A percentile compares a stretch with the other conserved stretches of the same genome.
Evolutionary conservation across 1,140 invertebrate species (phyloP).

Genomic region (Panonychus citri): DNA sequence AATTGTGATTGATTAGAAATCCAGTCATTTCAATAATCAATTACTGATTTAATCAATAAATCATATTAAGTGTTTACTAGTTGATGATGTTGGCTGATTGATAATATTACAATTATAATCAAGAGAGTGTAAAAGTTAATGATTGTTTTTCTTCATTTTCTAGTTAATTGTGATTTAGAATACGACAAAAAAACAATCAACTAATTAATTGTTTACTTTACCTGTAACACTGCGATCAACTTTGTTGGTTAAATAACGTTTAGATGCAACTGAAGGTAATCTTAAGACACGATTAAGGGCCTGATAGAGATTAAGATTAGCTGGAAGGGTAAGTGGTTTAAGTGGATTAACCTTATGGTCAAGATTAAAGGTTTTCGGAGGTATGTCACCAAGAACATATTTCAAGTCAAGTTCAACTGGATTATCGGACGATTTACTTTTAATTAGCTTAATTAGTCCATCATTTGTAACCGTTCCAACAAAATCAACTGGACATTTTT

Average conservation of each 20-base stretch:
- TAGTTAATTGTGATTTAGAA: no score
- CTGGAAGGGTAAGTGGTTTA: slow-evolving; percentile 2
- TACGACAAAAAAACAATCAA: no score
- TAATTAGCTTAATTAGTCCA: slow-evolving; percentile 36
- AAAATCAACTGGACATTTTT: slow-evolving; percentile 75
- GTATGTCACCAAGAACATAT: slow-evolving; percentile 67
- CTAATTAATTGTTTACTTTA: no score
- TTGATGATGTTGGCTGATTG: no score
- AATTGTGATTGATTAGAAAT: no score
- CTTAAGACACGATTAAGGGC: slow-evolving; percentile 50
- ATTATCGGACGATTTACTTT: slow-evolving; percentile 20
- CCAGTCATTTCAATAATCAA: no score
- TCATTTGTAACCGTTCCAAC: slow-evolving; percentile 74
- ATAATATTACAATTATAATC: no score
- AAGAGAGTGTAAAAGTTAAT: no score
- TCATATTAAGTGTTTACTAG: no score
- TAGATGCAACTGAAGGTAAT: slow-evolving; percentile 73
- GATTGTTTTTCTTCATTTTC: no score
- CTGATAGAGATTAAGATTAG: background rate
- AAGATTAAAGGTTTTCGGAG: slow-evolving; percentile 34
- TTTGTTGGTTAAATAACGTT: slow-evolving; percentile 78
- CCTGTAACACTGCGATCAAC: slow-evolving; percentile 93
- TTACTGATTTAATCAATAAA: no score
- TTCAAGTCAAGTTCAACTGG: slow-evolving; percentile 70
- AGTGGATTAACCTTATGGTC: slow-evolving; percentile 4